Percentiles rank a stretch among this genome's conserved stretches.
Evolutionary conservation across 2,113 vertebrate species (phyloP).

Genomic region (Vulpes vulpes): DNA sequence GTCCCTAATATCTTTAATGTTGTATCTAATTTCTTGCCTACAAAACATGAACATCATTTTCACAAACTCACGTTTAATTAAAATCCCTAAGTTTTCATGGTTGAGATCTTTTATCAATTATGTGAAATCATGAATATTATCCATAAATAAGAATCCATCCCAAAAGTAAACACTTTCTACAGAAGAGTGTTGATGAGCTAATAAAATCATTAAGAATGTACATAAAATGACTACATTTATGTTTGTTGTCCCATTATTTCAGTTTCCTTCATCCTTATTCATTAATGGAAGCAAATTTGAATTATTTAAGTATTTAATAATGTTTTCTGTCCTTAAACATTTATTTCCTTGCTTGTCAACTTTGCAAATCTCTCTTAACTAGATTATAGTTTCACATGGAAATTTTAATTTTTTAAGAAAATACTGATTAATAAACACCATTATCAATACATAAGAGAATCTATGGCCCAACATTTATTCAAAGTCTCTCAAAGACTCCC

Average conservation of each 20-base stretch:
- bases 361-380: background rate
- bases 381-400: background rate
- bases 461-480: background rate
- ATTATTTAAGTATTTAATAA: background rate
- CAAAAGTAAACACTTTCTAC: constrained; percentile 26
- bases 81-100: constrained; percentile 56
- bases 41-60: constrained; percentile 44
- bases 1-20: constrained; percentile 12
- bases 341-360: background rate
- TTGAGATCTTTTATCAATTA: constrained; percentile 67
- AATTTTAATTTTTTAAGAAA: constrained; percentile 5
- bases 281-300: background rate
- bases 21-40: constrained; percentile 39
- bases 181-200: background rate
- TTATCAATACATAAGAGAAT: background rate
- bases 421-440: background rate
- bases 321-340: background rate
- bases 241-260: background rate
- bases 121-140: constrained; percentile 11
- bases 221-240: background rate
- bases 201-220: background rate
- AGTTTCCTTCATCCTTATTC: background rate
- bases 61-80: constrained; percentile 60
- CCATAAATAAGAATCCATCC: constrained; percentile 27
- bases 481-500: background rate